phyloP scores from a whole-genome alignment of 2,113 vertebrate genomes.

The Eurystomus gularis region DNA sequence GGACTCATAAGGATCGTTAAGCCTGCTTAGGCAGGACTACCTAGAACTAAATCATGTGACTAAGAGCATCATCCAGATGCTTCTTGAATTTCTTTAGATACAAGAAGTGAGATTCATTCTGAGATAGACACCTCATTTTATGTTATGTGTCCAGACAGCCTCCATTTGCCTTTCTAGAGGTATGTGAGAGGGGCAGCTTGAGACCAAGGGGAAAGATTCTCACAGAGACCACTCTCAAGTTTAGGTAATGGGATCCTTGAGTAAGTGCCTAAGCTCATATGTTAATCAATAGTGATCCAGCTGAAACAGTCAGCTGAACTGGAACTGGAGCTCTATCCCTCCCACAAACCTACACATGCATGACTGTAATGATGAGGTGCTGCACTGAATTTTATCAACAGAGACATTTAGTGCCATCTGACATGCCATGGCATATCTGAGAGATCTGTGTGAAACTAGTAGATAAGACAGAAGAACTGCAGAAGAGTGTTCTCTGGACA shows the following conservation, averaged over 20 bases:
- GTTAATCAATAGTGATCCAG: not conserved
- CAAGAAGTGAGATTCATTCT: not conserved
- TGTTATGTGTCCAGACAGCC: not conserved
- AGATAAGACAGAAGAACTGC: not conserved
- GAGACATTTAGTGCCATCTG: not conserved
- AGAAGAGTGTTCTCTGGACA: not conserved
- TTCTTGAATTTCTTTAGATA: not conserved
- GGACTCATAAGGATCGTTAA: not conserved
- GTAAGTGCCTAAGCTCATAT: not conserved
- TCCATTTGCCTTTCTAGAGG: not conserved
- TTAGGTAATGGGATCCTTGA: not conserved
- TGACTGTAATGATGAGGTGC: not conserved
- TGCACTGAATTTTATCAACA: not conserved
- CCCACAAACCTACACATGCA: not conserved
- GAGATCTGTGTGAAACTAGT: not conserved
- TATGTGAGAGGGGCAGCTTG: not conserved
- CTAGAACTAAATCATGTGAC: not conserved
- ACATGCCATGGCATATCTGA: not conserved
- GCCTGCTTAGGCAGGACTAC: not conserved
- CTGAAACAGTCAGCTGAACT: rapidly evolving
- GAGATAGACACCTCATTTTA: not conserved
- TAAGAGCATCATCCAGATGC: not conserved
- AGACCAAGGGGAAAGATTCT: not conserved
- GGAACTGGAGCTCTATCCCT: not conserved
- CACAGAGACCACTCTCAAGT: not conserved